phyloP scores from a whole-genome alignment of 2,888 invertebrate genomes.

The Xestobium rufovillosum region DNA sequence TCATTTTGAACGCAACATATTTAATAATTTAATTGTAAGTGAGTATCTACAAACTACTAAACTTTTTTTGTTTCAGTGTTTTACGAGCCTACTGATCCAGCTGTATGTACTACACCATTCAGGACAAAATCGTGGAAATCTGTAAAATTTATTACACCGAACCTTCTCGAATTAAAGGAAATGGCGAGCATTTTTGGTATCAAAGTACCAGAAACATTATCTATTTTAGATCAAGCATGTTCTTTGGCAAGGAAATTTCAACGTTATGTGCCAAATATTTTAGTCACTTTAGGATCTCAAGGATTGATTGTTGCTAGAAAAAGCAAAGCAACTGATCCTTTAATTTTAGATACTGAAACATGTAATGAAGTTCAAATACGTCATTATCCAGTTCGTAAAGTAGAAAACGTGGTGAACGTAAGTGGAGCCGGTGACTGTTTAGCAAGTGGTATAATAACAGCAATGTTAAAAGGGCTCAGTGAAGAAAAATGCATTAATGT shows the following conservation, averaged over 20 bases:
- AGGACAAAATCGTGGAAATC: slow-evolving; percentile 40
- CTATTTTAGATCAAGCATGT: slow-evolving; percentile 35
- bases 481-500: slow-evolving; percentile 54
- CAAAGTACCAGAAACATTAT: slow-evolving; percentile 21
- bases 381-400: slow-evolving; percentile 43
- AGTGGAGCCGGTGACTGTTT: slow-evolving; percentile 82
- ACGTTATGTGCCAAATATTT: slow-evolving; percentile 48
- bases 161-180: slow-evolving; percentile 64
- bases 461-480: slow-evolving; percentile 48
- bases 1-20: no score
- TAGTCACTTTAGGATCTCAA: slow-evolving; percentile 55
- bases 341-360: slow-evolving; percentile 21
- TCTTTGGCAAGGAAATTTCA: slow-evolving; percentile 40
- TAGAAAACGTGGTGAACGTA: slow-evolving; percentile 55
- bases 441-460: slow-evolving; percentile 61
- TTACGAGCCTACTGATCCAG: slow-evolving; percentile 83
- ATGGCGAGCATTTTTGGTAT: slow-evolving; percentile 49
- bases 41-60: no score
- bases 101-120: slow-evolving; percentile 68
- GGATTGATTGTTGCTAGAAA: slow-evolving; percentile 50
- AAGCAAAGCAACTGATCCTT: slow-evolving; percentile 29
- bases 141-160: slow-evolving; percentile 67
- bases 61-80: slow-evolving; percentile 66
- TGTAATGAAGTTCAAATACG: slow-evolving; percentile 27
- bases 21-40: no score